Conservation (phyloP, 2,797 vertebrate species). For the Pangasius mekongensis region DNA sequence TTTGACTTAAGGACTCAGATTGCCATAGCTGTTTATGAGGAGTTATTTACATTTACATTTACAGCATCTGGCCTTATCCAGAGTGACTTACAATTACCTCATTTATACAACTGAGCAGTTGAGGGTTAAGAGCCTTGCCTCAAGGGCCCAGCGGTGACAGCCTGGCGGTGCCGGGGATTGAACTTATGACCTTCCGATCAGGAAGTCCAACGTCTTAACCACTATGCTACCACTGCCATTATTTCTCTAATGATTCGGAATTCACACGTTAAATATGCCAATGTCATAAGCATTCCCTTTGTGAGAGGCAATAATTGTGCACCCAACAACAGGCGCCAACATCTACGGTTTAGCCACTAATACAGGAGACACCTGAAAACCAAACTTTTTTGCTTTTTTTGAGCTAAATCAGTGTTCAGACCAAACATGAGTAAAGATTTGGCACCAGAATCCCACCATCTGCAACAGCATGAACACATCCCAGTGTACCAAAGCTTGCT, state of each 20-base stretch:
- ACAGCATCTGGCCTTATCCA: too few relatives aligned
- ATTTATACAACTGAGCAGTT: too few relatives aligned
- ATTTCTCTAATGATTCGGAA: background rate
- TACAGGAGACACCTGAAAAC: background rate
- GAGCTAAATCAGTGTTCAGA: background rate
- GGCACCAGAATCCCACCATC: constrained; percentile 14
- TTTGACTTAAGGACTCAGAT: background rate
- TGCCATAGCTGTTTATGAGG: background rate
- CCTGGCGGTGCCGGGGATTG: too few relatives aligned
- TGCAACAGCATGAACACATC: constrained; percentile 23
- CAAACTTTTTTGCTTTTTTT: too few relatives aligned
- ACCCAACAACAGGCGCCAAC: background rate
- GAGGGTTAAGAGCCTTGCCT: too few relatives aligned
- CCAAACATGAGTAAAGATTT: constrained; percentile 5
- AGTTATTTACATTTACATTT: too few relatives aligned
- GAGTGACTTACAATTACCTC: too few relatives aligned
- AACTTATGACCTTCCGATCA: too few relatives aligned
- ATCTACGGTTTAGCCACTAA: too few relatives aligned
- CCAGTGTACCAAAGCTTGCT: constrained; percentile 2
- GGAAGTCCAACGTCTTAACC: too few relatives aligned
- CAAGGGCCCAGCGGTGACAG: too few relatives aligned
- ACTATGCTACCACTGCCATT: too few relatives aligned
- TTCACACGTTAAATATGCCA: background rate
- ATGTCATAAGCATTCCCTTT: background rate
- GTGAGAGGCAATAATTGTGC: background rate